Evolutionary conservation across 2,888 invertebrate species (phyloP), one percentile per base, ranked within the genome.

Genomic region (Agonopterix heracliana): DNA sequence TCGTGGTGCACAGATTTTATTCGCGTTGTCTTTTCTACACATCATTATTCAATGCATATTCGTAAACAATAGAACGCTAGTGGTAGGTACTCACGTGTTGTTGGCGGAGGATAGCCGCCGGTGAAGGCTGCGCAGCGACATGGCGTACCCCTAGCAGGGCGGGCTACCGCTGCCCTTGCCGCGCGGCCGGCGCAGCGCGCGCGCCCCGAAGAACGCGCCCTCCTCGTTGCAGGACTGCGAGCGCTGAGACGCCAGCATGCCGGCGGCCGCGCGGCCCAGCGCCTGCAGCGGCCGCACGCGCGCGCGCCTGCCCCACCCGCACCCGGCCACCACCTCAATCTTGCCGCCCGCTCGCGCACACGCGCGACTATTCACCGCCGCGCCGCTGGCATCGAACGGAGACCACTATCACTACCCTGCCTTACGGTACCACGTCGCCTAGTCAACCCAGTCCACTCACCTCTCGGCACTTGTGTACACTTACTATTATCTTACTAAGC

Each of bases 101-200:
- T 81, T 83, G 71, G 84, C 86, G 85, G 90, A 89, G 79, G 90
- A 90, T 70, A 91, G 89, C 79, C 91, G 90, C 68, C 91, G 90
- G 83, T 90, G 90, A 74, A 90, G 90, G 90, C 88, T 90, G 89
- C 89, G 90, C 90, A 87, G 90, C 91, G 90, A 91, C 90, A 90
- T 91, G 91, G 89, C 89, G 89, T 89, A 87, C 88, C 89, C 89
- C 89, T 89, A 89, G 89, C 89, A 89, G 73, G 89, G 90, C 79
- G 90, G 90, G 74, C 89, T 90, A 67, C 89, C 86, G 84, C 83
- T 90, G 69, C 86, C 85, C 74, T 89, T 89, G 77, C 86, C 88
- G 78, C 89, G 90, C 84, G 90, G 90, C 89, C 84, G 83, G 74
- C 89, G 85, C 68, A 89, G 80, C 73, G 84, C 81, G 68, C 89